phyloP scores from a whole-genome alignment of 2,113 vertebrate species.

The Ranitomeya imitator region DNA sequence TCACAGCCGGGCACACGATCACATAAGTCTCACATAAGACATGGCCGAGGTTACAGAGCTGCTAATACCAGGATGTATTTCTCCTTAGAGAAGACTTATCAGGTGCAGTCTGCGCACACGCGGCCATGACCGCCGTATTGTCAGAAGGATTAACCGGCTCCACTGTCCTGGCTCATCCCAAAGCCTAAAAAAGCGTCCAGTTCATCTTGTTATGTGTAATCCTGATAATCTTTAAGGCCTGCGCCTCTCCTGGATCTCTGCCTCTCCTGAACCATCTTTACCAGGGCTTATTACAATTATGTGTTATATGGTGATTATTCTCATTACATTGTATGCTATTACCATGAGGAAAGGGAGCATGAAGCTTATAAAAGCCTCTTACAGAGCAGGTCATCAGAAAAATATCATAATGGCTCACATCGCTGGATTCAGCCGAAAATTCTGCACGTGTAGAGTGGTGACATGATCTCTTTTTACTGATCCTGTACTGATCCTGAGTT shows the following conservation, averaged over 20 bases:
- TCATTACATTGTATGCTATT: neutral
- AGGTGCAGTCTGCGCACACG: neutral
- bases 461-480: too few relatives aligned
- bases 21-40: neutral
- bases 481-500: too few relatives aligned
- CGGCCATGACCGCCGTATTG: neutral
- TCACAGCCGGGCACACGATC: neutral
- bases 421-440: neutral
- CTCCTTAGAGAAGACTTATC: neutral
- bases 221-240: conserved; percentile 17
- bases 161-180: neutral
- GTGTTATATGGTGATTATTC: neutral
- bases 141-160: conserved; percentile 29
- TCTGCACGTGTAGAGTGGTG: too few relatives aligned
- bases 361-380: neutral
- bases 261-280: neutral
- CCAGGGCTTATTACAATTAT: neutral
- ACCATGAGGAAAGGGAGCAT: neutral
- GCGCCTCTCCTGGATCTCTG: neutral
- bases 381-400: neutral
- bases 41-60: neutral
- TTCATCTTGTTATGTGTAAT: conserved; percentile 41
- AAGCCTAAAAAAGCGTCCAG: conserved; percentile 10
- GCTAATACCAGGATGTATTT: neutral
- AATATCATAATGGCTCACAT: neutral